A percentile compares a stretch with the other conserved stretches of the same genome.
Conservation (phyloP, 2,797 vertebrate species). For the Clarias pachynema region DNA sequence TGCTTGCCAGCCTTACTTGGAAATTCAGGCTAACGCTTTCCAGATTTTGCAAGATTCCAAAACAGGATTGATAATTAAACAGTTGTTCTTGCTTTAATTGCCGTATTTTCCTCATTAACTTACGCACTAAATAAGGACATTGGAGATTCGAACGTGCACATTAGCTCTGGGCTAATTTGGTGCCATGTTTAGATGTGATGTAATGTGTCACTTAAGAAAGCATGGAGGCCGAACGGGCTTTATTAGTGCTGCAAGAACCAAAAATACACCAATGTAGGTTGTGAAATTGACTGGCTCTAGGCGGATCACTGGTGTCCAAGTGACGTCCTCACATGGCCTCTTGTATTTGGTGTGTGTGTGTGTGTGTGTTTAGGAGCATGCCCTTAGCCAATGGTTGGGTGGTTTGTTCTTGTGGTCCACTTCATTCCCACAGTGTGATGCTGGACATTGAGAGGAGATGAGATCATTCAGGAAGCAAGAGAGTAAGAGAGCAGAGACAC, state of each 20-base stretch:
- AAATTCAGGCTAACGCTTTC: slow-evolving; percentile 38
- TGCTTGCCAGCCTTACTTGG: slow-evolving; percentile 42
- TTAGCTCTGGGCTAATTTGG: slow-evolving; percentile 37
- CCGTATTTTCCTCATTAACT: slow-evolving; percentile 21
- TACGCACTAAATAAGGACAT: slow-evolving; percentile 33
- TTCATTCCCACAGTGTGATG: slow-evolving; percentile 50
- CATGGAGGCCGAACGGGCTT: slow-evolving; percentile 8
- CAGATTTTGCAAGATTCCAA: slow-evolving; percentile 35
- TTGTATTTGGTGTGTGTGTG: slow-evolving; percentile 1
- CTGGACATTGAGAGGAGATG: slow-evolving; percentile 55
- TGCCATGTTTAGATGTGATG: slow-evolving; percentile 41
- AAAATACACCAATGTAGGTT: slow-evolving; percentile 32
- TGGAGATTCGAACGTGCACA: slow-evolving; percentile 30
- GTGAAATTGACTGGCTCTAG: slow-evolving; percentile 26
- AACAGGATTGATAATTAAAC: slow-evolving; percentile 25
- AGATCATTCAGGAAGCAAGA: slow-evolving; percentile 59
- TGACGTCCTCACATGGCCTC: neutral
- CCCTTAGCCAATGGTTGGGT: slow-evolving; percentile 37
- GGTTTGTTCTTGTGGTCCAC: slow-evolving; percentile 51
- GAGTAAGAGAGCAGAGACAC: slow-evolving; percentile 49
- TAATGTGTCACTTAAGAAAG: slow-evolving; percentile 31
- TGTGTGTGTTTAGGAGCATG: slow-evolving; percentile 17
- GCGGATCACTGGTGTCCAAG: slow-evolving; percentile 8
- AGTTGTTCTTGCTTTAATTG: slow-evolving; percentile 5
- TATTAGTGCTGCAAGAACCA: slow-evolving; percentile 30